A percentile compares a stretch with the other conserved stretches of the same genome.
phyloP scores from a whole-genome alignment of 1,140 invertebrate genomes.

The Atta texana region DNA sequence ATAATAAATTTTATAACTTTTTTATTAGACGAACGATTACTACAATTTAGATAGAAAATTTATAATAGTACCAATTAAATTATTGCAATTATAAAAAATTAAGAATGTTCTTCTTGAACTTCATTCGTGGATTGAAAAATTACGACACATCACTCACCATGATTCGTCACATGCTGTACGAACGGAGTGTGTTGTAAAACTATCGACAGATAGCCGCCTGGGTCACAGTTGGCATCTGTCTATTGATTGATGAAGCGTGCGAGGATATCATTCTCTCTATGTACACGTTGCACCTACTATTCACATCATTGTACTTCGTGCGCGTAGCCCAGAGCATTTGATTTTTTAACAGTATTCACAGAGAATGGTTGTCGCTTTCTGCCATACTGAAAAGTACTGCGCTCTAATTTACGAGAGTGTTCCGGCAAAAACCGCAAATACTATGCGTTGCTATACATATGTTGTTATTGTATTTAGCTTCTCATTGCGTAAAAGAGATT shows the following conservation, averaged over 20 bases:
- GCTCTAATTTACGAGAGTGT: slow-evolving; percentile 50
- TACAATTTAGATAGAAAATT: neutral
- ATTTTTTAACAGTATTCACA: slow-evolving; percentile 48
- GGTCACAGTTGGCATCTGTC: slow-evolving; percentile 53
- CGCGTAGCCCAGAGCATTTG: slow-evolving; percentile 26
- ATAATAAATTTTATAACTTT: neutral
- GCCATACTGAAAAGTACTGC: slow-evolving; percentile 11
- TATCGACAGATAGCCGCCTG: slow-evolving; percentile 36
- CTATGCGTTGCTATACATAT: neutral
- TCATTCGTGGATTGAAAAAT: slow-evolving; percentile 15
- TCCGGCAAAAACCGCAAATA: neutral
- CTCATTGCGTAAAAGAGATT: neutral
- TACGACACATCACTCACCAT: slow-evolving; percentile 15
- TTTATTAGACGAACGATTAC: neutral
- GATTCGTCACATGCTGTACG: slow-evolving; percentile 23
- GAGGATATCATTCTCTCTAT: slow-evolving; percentile 46
- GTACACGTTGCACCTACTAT: slow-evolving; percentile 18
- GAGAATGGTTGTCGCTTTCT: slow-evolving; percentile 24
- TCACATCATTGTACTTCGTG: slow-evolving; percentile 16
- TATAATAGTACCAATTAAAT: neutral
- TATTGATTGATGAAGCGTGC: slow-evolving; percentile 52
- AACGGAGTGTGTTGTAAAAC: slow-evolving; percentile 39
- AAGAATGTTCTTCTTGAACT: neutral
- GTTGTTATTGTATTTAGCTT: neutral
- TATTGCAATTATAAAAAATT: slow-evolving; percentile 2